Conservation (phyloP, 2,113 vertebrate genomes). For the Silurus meridionalis region DNA sequence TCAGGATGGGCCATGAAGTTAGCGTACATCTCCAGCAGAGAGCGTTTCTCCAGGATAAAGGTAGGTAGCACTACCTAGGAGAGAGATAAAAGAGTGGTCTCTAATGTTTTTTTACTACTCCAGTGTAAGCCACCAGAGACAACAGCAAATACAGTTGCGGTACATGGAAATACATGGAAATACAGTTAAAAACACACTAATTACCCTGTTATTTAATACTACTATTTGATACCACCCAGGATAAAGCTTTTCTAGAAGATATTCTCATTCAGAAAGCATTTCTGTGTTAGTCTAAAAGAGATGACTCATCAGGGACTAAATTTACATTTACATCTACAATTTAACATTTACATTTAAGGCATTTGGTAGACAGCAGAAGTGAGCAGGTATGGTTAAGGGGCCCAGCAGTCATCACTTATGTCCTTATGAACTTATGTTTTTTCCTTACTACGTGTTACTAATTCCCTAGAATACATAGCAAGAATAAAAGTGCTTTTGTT, state of each 20-base stretch:
- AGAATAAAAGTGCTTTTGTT: background rate
- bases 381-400: too few relatives aligned
- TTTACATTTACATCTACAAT: too few relatives aligned
- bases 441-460: too few relatives aligned
- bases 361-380: too few relatives aligned
- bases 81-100: background rate
- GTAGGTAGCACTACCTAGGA: conserved; percentile 89
- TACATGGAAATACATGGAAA: background rate
- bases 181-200: background rate
- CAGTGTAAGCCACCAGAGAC: background rate
- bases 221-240: background rate
- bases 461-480: background rate
- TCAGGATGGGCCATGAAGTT: conserved; percentile 94
- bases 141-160: background rate
- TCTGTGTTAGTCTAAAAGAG: background rate
- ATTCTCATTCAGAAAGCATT: too few relatives aligned
- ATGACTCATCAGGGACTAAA: background rate
- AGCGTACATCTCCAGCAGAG: conserved; percentile 92
- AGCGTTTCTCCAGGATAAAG: conserved; percentile 92
- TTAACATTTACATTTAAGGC: too few relatives aligned
- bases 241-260: background rate
- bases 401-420: too few relatives aligned
- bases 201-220: background rate
- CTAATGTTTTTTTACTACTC: background rate
- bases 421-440: too few relatives aligned